Evolutionary conservation across 2,113 vertebrate genomes (phyloP), one percentile per base, ranked within the genome.

Genomic region (Sander lucioperca): DNA sequence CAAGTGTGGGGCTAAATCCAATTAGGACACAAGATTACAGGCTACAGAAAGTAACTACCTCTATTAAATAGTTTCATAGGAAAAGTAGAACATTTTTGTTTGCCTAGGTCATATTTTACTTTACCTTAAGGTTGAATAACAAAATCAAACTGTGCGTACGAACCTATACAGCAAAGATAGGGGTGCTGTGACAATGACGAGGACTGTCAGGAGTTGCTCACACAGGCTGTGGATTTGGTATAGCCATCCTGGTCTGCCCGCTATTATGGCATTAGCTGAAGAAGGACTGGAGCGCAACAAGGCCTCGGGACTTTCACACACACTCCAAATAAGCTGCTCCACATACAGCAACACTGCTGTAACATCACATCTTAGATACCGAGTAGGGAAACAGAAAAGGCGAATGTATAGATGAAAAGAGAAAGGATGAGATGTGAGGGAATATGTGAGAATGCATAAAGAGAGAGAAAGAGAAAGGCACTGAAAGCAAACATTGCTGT

Each of bases 311-410:
- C 96, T 96, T 79, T 93, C 86, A 80, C 96, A 97, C 82, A 98
- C 62, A 73, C 97, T 97, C 97, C 97, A 98, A 77, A 99, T 91
- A 68, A 98, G 94, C 70, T 96, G 95, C 89, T 98, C 96, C 81
- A 96, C 96, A 71, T 95, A 97, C 90, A 97, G 95, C 91, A 99
- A 92, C 85, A 97, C 93, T 50, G 96, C 93, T 45, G 95, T 96
- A 86, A 98, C 93, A 95, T 99, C 98, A 92, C 90, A 91, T 91
- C 98, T 99, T 88, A 73, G 54, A 85, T 50, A 86, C 18, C 58
- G 14, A 67, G 15, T 8, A 10, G 57, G 13, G 25, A 70, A 61
- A 77, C 3, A 72, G 51, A 78, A 74, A 80, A 59, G 47, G 25
- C 18, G n/a, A 79, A 79, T 58, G 43, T 30, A 50, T 16, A 57